Evolutionary conservation across 2,888 invertebrate species (phyloP), one percentile per base, ranked within the genome.

Genomic region (Lasioglossum pauxillum): DNA sequence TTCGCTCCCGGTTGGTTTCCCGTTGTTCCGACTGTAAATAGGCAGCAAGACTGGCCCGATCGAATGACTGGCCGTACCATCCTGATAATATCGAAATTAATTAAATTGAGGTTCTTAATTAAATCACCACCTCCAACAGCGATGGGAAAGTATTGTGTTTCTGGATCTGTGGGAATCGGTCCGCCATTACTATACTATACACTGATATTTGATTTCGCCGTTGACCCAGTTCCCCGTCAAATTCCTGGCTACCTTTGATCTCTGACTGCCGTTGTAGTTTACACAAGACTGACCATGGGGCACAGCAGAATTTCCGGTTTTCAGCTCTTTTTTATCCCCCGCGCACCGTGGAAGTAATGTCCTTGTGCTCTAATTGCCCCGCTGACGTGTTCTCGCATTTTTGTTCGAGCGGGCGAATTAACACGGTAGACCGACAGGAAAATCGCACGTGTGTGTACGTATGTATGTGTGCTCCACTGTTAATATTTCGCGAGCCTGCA

Each of bases 361-460:
- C 82, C 85, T 90, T 84, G 75, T 82, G 85, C 86, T 91, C 88
- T 89, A 90, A 89, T 91, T 88, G 85, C 81, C 81, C 57, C 81
- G 71, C 82, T 83, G 80, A 89, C 85, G 82, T 88, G 80, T 85
- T 81, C 78, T 67, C 78, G n/a, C 69, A 35, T 78, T 86, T 83
- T 83, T 86, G 80, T 88, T 86, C 79, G 77, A 84, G 83, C 71
- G 79, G 80, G 27, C 82, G 78, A 85, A 87, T 91, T 88, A 90
- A 83, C 80, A 78, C 80, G 86, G 77, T 89, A 80, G 78, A 74
- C 85, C 44, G 69, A 53, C 46, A 69, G 83, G 86, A 90, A 88
- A 89, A 91, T 88, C 83, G 75, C 27, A 67, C 27, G 72, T 78
- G 67, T 74, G 71, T 49, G 49, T 7, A 1, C 2, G 53, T 53